Conservation (phyloP, 2,888 invertebrate genomes). For the Leistus spinibarbis region DNA sequence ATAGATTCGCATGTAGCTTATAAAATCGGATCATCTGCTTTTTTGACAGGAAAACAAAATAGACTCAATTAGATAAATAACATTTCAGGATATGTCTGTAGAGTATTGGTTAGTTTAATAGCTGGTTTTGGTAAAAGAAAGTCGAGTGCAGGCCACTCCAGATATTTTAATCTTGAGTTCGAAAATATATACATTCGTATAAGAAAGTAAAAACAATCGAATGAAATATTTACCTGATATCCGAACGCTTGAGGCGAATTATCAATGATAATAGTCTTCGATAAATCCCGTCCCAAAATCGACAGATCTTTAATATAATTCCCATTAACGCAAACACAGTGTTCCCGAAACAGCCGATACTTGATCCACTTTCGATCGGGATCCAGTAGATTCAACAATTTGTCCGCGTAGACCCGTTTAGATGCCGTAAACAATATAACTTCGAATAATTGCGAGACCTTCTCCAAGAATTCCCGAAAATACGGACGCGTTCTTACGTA, state of each 20-base stretch:
- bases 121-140: no score
- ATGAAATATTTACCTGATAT: constrained; percentile 67
- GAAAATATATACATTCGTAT: no score
- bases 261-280: constrained; percentile 86
- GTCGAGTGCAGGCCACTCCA: no score
- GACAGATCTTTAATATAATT: constrained; percentile 96
- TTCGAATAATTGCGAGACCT: constrained; percentile 83
- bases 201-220: no score
- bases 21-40: no score
- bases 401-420: constrained; percentile 93
- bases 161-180: no score
- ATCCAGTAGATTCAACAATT: constrained; percentile 89
- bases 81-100: no score
- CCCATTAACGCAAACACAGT: constrained; percentile 93
- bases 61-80: no score
- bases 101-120: no score
- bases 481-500: constrained; percentile 88
- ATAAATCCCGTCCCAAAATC: constrained; percentile 89
- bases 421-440: constrained; percentile 96
- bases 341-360: constrained; percentile 91
- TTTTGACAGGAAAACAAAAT: no score
- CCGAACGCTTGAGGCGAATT: constrained; percentile 95
- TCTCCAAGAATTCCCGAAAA: constrained; percentile 90
- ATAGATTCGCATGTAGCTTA: no score
- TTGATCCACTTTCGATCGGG: constrained; percentile 88